Percentiles rank a stretch among this genome's conserved stretches.
These are phyloP conservation scores for Salticus scenicus DNA, from an alignment of 2,888 invertebrate genomes.

Conservation along the genomic window DNA sequence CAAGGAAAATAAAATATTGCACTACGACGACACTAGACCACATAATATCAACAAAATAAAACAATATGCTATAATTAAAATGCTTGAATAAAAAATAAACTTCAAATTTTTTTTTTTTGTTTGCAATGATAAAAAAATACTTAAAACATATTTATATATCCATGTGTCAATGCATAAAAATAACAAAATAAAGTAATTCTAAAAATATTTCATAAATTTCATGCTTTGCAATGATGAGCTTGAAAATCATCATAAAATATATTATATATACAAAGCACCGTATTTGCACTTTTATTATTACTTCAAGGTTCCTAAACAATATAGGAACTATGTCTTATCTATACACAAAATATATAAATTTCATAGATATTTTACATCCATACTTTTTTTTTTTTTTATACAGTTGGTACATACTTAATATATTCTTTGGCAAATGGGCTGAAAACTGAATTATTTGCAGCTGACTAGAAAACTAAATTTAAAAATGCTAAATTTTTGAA, in stretches of 20 bases:
- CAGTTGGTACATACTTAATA: background rate
- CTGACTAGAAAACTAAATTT: conserved; percentile 52
- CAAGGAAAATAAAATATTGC: background rate
- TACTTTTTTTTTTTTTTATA: conserved; percentile 3
- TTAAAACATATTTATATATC: background rate
- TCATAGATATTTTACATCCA: background rate
- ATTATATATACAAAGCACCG: conserved; percentile 8
- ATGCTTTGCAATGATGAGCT: background rate
- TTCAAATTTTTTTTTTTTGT: background rate
- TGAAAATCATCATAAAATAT: conserved; percentile 5
- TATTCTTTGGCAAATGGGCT: conserved; percentile 6
- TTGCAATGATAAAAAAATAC: background rate
- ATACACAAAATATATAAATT: conserved; percentile 14
- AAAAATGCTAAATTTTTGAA: conserved; percentile 2
- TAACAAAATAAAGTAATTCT: conserved; percentile 2
- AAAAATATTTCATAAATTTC: background rate
- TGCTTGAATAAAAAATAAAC: background rate
- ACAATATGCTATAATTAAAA: background rate
- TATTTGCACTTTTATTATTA: conserved; percentile 16
- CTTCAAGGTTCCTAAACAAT: background rate
- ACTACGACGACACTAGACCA: background rate
- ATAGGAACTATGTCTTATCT: conserved; percentile 10
- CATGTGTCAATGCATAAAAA: background rate
- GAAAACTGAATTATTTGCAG: conserved; percentile 24
- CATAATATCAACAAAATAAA: background rate